Conservation (phyloP, 2,797 vertebrate genomes). For the Melanotaenia pygmaea region DNA sequence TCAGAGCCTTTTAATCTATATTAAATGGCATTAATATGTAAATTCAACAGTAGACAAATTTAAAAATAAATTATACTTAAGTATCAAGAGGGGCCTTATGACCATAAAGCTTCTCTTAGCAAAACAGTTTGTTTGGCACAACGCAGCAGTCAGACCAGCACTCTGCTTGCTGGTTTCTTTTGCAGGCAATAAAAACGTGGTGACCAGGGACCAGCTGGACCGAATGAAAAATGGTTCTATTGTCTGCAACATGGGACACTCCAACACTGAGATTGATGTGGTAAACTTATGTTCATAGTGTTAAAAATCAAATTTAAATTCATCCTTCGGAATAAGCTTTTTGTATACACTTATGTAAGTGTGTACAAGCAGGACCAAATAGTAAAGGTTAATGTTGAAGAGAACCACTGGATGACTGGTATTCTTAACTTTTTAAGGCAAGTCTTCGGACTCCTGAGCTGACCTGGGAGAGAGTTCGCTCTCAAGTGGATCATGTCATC, state of each 20-base stretch:
- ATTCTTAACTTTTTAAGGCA: constrained; percentile 75
- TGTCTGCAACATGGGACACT: constrained; percentile 97
- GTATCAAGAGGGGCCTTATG: no score
- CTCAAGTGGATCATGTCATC: constrained; percentile 95
- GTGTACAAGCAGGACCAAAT: background rate
- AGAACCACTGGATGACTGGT: background rate
- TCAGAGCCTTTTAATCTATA: constrained; percentile 11
- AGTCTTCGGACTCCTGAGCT: constrained; percentile 94
- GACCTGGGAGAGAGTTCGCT: constrained; percentile 95
- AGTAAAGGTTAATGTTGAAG: background rate
- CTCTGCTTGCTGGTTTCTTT: constrained; percentile 2
- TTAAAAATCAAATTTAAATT: constrained; percentile 1
- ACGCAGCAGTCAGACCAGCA: no score
- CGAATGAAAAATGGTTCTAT: constrained; percentile 96
- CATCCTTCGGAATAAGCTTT: background rate
- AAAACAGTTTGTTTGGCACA: no score
- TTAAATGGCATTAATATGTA: background rate
- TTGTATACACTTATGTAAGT: background rate
- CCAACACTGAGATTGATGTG: constrained; percentile 96
- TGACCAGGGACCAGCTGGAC: constrained; percentile 94
- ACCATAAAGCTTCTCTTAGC: background rate
- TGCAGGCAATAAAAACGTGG: constrained; percentile 95
- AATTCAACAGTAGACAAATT: no score
- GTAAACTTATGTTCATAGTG: constrained; percentile 68
- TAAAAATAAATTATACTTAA: no score